Evolutionary conservation across 23 tunicate genomes (phyloP).

Genomic region (Trididemnum clinides): DNA sequence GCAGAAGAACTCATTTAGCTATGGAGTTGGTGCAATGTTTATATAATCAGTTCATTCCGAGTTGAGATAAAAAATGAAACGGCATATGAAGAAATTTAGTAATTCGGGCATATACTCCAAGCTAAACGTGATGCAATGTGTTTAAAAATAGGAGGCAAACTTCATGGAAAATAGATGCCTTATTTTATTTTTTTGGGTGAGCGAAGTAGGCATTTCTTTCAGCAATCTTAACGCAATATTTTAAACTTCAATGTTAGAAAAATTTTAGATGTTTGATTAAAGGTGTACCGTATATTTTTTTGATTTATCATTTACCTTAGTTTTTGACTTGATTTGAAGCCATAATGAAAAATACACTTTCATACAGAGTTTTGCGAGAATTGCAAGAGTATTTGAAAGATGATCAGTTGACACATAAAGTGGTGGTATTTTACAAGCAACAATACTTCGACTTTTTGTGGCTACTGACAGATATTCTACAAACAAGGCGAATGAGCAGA

Average conservation of each 20-base stretch:
- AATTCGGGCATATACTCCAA: too few relatives aligned
- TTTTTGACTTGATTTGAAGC: conserved; percentile 7
- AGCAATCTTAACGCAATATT: neutral
- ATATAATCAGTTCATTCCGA: too few relatives aligned
- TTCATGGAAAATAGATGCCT: too few relatives aligned
- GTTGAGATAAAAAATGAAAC: too few relatives aligned
- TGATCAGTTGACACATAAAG: neutral
- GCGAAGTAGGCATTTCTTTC: conserved; percentile 40
- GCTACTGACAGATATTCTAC: too few relatives aligned
- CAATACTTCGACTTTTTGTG: too few relatives aligned
- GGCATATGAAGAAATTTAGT: too few relatives aligned
- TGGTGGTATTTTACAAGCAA: conserved; percentile 8
- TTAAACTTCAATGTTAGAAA: conserved; percentile 16
- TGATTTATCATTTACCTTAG: conserved; percentile 4
- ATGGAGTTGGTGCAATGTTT: too few relatives aligned
- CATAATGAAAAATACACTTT: conserved; percentile 25
- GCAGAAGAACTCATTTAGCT: too few relatives aligned
- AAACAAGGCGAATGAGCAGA: conserved; percentile 32
- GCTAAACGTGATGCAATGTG: too few relatives aligned
- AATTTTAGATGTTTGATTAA: neutral
- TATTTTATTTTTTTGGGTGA: conserved; percentile 43
- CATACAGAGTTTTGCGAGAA: conserved; percentile 25
- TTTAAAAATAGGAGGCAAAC: too few relatives aligned
- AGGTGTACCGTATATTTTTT: neutral
- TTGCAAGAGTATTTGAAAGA: neutral